Base-by-base conservation (phyloP, 2,797 vertebrate species). In the Clarias fuscus region DNA sequence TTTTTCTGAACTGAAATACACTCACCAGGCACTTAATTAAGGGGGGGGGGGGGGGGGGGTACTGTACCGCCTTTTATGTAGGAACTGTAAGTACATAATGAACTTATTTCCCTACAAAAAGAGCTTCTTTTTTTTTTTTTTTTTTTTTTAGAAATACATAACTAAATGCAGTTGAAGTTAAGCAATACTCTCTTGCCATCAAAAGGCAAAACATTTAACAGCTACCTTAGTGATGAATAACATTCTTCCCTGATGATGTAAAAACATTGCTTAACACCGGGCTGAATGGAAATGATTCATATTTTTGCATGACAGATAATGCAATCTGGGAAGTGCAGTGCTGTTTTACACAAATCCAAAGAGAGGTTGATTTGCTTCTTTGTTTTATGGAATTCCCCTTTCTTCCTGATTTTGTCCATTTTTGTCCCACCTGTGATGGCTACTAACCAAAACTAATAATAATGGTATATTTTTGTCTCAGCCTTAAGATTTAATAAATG, bases 171-270 rank as follows among this genome's bases (percentile, higher is more conserved):
- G 43, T 53, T 17, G 5, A 78, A 22, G 8, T 22, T 76, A 17
- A 58, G 18, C 53, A 77, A 58, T 30, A 33, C 7, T 20, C 43
- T 75, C 6, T 56, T 76, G 18, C 4, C 1, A n/a, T 75, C 11
- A 59, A 61, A 59, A 30, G 75, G 53, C 1, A 58, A 8, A 59
- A 37, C 30, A 22, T 58, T 61, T 20, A 62, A 64, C 11, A 13
- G 6, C 33, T 10, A 11, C 24, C 62, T 67, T n/a, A 18, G 40
- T 65, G 40, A 81, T 70, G 40, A 70, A 68, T 68, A 58, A 37
- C 65, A 82, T 82, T 70, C 65, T 82, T 70, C 70, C 81, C 81
- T 70, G 64, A 70, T 82, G 65, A 82, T 70, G 81, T 37, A 70
- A 58, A 33, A 7, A 58, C 17, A 13, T 82, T 68, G 2, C 78